These are phyloP conservation scores for Catajapyx aquilonaris DNA, from an alignment of 1,140 invertebrate genomes.

Conservation along the genomic window DNA sequence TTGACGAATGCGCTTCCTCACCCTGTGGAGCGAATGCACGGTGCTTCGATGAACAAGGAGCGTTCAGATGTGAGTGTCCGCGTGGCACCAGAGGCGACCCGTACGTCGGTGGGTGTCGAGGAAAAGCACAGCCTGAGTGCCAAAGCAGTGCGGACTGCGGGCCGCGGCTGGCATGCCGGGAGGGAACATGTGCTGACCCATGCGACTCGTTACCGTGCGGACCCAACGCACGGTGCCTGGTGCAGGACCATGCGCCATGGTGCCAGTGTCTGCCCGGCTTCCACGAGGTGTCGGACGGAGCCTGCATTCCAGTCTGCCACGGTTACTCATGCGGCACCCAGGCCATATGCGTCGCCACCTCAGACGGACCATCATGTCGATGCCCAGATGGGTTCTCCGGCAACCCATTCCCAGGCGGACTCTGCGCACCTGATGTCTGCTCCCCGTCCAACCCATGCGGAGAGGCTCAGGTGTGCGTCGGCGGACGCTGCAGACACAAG, in stretches of 20 bases:
- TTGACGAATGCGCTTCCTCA: slow-evolving; percentile 53
- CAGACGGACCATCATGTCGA: slow-evolving; percentile 63
- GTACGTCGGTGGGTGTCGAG: slow-evolving; percentile 51
- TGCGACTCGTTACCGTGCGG: slow-evolving; percentile 57
- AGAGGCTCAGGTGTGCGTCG: slow-evolving; percentile 54
- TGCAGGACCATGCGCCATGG: slow-evolving; percentile 68
- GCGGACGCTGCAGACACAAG: slow-evolving; percentile 59
- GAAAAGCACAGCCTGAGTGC: slow-evolving; percentile 34
- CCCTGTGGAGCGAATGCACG: slow-evolving; percentile 68
- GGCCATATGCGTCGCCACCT: slow-evolving; percentile 68
- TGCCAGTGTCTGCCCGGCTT: slow-evolving; percentile 68
- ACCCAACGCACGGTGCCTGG: slow-evolving; percentile 63
- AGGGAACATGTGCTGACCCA: slow-evolving; percentile 56
- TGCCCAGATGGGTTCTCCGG: slow-evolving; percentile 65
- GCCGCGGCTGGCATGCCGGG: slow-evolving; percentile 48
- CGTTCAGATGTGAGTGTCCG: slow-evolving; percentile 60
- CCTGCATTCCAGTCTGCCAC: slow-evolving; percentile 59
- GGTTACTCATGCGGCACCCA: slow-evolving; percentile 55
- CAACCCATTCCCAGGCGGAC: slow-evolving; percentile 74
- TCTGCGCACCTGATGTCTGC: slow-evolving; percentile 57
- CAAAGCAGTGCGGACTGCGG: slow-evolving; percentile 51
- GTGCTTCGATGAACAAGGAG: slow-evolving; percentile 66
- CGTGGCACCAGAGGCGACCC: slow-evolving; percentile 59
- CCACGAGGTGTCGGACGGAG: slow-evolving; percentile 44
- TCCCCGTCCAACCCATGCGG: slow-evolving; percentile 49